Percentiles rank a stretch among this genome's conserved stretches.
Conservation (phyloP, 1,140 invertebrate genomes). For the Popillia japonica region DNA sequence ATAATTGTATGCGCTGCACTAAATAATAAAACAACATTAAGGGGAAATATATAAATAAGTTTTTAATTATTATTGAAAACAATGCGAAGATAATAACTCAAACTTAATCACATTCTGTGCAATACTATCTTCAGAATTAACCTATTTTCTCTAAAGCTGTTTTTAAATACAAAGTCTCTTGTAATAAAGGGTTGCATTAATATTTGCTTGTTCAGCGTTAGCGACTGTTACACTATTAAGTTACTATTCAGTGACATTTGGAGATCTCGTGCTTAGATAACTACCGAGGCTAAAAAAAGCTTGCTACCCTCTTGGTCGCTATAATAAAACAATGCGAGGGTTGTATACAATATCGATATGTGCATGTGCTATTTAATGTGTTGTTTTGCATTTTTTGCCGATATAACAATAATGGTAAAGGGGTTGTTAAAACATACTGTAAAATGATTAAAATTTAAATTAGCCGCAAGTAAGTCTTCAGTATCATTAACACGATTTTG, state of each 20-base stretch:
- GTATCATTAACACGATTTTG: too few species aligned
- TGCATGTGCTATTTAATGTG: background rate
- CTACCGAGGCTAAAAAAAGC: background rate
- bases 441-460: too few species aligned
- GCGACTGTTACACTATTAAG: conserved; percentile 8
- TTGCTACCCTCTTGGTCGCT: background rate
- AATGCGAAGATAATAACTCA: too few species aligned
- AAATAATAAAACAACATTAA: too few species aligned
- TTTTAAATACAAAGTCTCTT: background rate
- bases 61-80: too few species aligned
- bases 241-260: background rate
- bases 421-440: too few species aligned
- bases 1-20: too few species aligned
- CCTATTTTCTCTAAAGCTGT: background rate
- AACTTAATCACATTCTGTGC: too few species aligned
- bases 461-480: too few species aligned
- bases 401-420: background rate
- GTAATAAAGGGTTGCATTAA: conserved; percentile 11
- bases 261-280: conserved; percentile 7
- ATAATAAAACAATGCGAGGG: background rate
- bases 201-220: background rate
- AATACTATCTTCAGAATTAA: background rate
- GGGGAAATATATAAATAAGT: too few species aligned
- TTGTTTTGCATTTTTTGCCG: background rate
- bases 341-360: conserved; percentile 11